phyloP scores from a whole-genome alignment of 2,888 invertebrate species.

The Crioceris asparagi region DNA sequence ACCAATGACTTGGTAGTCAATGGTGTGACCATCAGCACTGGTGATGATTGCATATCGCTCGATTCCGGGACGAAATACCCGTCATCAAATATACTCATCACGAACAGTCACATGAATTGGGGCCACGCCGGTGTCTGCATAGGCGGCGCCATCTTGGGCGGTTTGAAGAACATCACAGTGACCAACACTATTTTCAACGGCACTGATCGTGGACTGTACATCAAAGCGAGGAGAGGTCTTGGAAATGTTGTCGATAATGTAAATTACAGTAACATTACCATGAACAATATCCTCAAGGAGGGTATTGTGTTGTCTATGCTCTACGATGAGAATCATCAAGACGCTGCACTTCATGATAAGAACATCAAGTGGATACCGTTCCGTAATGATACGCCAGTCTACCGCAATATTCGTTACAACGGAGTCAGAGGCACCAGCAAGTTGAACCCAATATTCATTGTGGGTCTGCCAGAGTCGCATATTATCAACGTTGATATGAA shows the following conservation, averaged over 20 bases:
- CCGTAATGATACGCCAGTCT: too few relatives aligned
- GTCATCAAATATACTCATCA: background rate
- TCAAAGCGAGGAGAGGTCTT: background rate
- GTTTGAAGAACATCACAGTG: background rate
- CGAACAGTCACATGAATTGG: background rate
- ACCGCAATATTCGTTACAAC: too few relatives aligned
- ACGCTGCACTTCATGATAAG: too few relatives aligned
- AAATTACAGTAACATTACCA: background rate
- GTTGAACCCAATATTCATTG: too few relatives aligned
- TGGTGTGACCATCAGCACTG: background rate
- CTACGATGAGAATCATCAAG: too few relatives aligned
- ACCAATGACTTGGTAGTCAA: background rate
- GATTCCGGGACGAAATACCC: background rate
- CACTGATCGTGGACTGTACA: background rate
- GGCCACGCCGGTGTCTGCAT: background rate
- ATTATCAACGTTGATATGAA: too few relatives aligned
- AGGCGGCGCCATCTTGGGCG: background rate
- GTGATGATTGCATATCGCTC: conserved; percentile 1
- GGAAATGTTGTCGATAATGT: background rate
- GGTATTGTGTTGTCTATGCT: background rate
- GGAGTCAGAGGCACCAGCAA: too few relatives aligned
- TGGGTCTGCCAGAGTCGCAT: too few relatives aligned
- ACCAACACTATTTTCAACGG: background rate
- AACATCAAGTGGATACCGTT: too few relatives aligned
- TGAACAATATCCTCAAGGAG: background rate